Conservation (phyloP, 92 coral and sea anemone genomes). For the Hydrozoanthus gracilis region DNA sequence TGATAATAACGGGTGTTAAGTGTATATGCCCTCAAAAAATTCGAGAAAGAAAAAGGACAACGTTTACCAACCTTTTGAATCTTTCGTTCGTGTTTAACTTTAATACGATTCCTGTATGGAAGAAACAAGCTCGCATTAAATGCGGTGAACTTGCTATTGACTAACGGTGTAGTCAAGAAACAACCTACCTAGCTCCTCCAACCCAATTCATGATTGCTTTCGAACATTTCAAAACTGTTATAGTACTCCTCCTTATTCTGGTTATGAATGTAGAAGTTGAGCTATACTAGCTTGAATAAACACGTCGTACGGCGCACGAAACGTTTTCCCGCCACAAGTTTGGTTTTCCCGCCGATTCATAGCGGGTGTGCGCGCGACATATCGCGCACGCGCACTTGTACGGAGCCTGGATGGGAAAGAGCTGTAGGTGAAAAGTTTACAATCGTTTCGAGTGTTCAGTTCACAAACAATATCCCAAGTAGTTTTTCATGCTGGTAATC, state of each 20-base stretch:
- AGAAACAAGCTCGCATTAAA: not conserved
- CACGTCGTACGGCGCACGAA: not conserved
- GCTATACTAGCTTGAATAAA: no score
- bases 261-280: no score
- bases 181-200: slow-evolving; percentile 47
- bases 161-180: not conserved
- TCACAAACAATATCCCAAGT: no score
- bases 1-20: no score
- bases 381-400: not conserved
- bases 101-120: slow-evolving; percentile 34
- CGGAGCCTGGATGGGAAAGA: no score
- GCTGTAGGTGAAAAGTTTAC: no score
- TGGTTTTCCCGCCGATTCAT: slow-evolving; percentile 15
- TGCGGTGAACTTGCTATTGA: not conserved
- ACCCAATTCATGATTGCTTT: slow-evolving; percentile 34
- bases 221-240: not conserved
- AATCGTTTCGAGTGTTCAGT: no score
- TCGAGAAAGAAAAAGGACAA: not conserved
- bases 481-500: no score
- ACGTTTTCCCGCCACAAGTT: slow-evolving; percentile 22
- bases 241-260: no score
- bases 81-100: slow-evolving; percentile 38
- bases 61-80: slow-evolving; percentile 23
- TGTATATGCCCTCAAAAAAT: no score
- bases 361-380: not conserved